These are phyloP conservation scores for Macrosiphum euphorbiae DNA, from an alignment of 2,888 invertebrate genomes.

Conservation along the genomic window DNA sequence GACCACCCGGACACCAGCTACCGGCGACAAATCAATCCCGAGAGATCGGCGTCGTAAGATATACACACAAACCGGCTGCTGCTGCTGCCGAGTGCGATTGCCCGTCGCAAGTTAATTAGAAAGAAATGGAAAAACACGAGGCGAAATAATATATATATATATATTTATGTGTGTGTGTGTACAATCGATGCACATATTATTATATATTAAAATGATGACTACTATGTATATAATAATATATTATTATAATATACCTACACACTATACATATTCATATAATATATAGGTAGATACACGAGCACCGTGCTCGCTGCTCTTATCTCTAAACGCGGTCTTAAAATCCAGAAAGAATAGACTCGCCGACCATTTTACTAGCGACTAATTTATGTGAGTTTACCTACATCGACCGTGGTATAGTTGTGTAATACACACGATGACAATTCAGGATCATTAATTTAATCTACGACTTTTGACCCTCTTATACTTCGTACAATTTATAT, in stretches of 20 bases:
- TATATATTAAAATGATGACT: background rate
- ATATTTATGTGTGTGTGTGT: background rate
- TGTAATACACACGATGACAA: conserved; percentile 13
- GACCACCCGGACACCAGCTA: conserved; percentile 62
- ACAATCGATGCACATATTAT: background rate
- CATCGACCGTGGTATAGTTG: background rate
- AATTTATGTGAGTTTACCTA: conserved; percentile 36
- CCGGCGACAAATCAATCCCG: conserved; percentile 63
- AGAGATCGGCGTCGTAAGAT: conserved; percentile 45
- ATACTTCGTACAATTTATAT: background rate
- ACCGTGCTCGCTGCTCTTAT: background rate
- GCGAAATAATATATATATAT: background rate
- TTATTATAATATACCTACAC: background rate
- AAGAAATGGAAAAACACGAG: conserved; percentile 17
- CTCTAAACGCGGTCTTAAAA: background rate
- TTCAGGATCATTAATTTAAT: conserved; percentile 43
- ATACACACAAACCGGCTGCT: conserved; percentile 45
- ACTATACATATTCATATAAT: background rate
- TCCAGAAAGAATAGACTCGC: background rate
- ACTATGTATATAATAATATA: background rate
- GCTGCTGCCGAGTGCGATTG: background rate
- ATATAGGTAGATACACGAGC: background rate
- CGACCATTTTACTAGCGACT: background rate
- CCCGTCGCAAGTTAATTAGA: conserved; percentile 51
- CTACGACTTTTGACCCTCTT: background rate